A percentile compares a stretch with the other conserved stretches of the same genome.
Conservation (phyloP, 1,140 invertebrate genomes). For the Rhopalosiphum padi region DNA sequence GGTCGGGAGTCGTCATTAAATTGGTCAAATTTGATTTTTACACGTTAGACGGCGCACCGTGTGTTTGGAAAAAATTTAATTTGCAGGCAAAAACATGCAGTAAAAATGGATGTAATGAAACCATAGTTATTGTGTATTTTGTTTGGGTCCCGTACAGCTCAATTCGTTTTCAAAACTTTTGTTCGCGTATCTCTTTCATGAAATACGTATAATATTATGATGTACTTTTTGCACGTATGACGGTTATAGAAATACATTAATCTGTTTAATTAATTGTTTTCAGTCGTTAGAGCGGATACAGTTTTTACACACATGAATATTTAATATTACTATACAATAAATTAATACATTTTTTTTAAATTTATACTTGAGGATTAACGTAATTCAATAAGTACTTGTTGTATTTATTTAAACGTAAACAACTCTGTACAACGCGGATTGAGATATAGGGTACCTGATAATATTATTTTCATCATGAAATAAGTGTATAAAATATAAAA, state of each 20-base stretch:
- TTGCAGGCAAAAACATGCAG: not conserved
- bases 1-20: slow-evolving; percentile 25
- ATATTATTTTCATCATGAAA: not conserved
- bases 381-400: not conserved
- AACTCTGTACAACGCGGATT: not conserved
- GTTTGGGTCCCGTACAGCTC: not conserved
- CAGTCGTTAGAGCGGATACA: not conserved
- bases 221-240: not conserved
- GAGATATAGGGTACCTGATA: not conserved
- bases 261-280: not conserved
- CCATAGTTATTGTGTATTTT: not conserved
- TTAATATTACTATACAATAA: not conserved
- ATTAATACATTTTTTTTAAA: not conserved
- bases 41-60: not conserved
- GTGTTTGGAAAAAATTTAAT: not conserved
- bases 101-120: not conserved
- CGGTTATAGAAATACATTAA: not conserved
- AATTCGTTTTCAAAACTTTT: not conserved
- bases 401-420: not conserved
- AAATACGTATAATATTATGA: not conserved
- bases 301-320: not conserved
- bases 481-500: not conserved
- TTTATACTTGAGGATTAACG: not conserved
- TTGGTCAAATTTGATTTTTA: slow-evolving; percentile 53
- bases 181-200: not conserved